Percentiles rank a stretch among this genome's conserved stretches.
phyloP scores from a whole-genome alignment of 2,113 vertebrate genomes.

The Planiliza haematocheilus region DNA sequence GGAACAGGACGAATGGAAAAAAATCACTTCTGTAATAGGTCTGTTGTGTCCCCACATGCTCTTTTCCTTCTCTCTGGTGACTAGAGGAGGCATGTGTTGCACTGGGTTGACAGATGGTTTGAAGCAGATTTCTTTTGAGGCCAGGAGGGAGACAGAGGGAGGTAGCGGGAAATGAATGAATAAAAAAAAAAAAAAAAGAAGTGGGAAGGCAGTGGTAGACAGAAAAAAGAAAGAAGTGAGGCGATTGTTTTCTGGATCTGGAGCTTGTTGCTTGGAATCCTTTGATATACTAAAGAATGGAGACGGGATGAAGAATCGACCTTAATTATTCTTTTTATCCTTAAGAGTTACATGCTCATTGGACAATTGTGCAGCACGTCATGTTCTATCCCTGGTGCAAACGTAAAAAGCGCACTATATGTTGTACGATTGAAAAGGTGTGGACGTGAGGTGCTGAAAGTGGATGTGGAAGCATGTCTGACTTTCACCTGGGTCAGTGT shows the following conservation, averaged over 20 bases:
- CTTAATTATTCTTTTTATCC: too few relatives aligned
- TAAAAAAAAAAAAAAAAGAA: conserved; percentile 27
- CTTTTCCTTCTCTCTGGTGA: conserved; percentile 52
- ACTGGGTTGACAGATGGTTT: conserved; percentile 75
- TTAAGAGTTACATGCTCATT: too few relatives aligned
- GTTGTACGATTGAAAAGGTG: too few relatives aligned
- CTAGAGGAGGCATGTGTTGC: conserved; percentile 62
- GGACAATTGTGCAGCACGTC: too few relatives aligned
- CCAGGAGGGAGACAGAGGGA: conserved; percentile 53
- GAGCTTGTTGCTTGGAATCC: conserved; percentile 48
- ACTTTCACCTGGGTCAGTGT: too few relatives aligned
- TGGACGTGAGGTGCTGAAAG: too few relatives aligned
- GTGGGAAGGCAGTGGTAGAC: conserved; percentile 48
- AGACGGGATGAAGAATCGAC: conserved; percentile 12
- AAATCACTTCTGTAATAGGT: conserved; percentile 56
- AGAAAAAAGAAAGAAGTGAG: conserved; percentile 38
- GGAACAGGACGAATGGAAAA: conserved; percentile 24
- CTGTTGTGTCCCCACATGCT: conserved; percentile 61
- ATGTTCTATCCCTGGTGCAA: too few relatives aligned
- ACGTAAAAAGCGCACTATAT: too few relatives aligned
- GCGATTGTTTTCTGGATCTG: conserved; percentile 61
- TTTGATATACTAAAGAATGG: conserved; percentile 14
- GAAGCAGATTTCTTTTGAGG: conserved; percentile 64
- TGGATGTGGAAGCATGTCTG: too few relatives aligned
- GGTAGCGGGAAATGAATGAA: conserved; percentile 48